phyloP scores from a whole-genome alignment of 2,113 vertebrate genomes.

The Lota lota region DNA sequence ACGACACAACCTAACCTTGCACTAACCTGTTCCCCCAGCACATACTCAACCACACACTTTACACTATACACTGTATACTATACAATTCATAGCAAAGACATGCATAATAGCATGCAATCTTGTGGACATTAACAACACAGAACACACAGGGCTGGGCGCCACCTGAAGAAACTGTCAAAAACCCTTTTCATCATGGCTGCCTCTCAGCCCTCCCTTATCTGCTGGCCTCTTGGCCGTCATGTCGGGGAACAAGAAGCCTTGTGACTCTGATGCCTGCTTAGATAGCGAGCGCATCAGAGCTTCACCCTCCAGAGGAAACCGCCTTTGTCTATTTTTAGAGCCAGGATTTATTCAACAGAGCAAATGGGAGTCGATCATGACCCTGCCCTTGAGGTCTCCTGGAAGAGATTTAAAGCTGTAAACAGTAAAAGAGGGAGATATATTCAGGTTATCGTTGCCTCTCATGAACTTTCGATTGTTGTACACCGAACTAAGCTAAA shows the following conservation, averaged over 20 bases:
- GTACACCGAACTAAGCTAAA: no score
- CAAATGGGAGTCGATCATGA: constrained; percentile 10
- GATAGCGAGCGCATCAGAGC: constrained; percentile 21
- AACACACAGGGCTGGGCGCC: constrained; percentile 16
- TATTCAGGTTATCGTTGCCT: no score
- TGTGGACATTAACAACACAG: neutral
- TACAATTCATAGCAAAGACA: neutral
- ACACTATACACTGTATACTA: neutral
- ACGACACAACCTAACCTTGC: constrained; percentile 9
- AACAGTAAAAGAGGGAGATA: no score
- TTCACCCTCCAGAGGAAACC: constrained; percentile 24
- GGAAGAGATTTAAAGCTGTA: no score
- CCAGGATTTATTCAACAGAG: constrained; percentile 23
- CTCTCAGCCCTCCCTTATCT: constrained; percentile 37
- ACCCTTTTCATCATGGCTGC: constrained; percentile 34
- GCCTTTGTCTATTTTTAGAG: neutral
- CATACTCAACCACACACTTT: neutral
- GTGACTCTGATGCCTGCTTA: constrained; percentile 12
- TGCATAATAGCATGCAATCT: neutral
- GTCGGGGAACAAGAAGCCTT: constrained; percentile 5
- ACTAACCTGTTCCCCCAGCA: neutral
- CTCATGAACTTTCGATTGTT: no score
- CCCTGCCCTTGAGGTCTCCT: neutral
- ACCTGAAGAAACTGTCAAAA: constrained; percentile 52
- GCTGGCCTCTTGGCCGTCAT: constrained; percentile 43